phyloP scores from a whole-genome alignment of 2,797 vertebrate genomes.

The Anguilla pacifica region DNA sequence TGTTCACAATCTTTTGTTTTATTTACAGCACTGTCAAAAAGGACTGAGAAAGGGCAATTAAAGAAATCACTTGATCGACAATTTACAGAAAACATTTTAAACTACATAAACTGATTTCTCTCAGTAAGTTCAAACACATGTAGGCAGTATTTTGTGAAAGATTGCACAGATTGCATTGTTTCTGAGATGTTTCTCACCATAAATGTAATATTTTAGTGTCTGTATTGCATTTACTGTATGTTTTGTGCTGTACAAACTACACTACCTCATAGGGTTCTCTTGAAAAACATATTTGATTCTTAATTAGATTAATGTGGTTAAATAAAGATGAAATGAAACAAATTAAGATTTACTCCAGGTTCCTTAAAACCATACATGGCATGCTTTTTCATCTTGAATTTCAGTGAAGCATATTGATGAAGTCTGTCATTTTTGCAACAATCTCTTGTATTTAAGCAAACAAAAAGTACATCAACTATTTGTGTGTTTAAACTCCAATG shows the following conservation, averaged over 20 bases:
- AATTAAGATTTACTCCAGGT: neutral
- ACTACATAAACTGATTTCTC: neutral
- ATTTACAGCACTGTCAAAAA: neutral
- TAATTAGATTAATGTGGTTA: too few relatives aligned
- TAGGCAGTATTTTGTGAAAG: neutral
- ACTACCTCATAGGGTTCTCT: neutral
- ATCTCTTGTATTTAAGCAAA: conserved; percentile 22
- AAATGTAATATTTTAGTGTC: neutral
- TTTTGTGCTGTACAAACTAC: neutral
- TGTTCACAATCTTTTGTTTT: too few relatives aligned
- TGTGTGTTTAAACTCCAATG: neutral
- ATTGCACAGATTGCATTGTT: too few relatives aligned
- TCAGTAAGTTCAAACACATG: neutral
- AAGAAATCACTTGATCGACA: neutral
- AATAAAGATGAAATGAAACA: neutral
- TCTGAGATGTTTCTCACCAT: too few relatives aligned
- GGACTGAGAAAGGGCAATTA: neutral
- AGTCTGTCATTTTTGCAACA: neutral
- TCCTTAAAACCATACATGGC: neutral
- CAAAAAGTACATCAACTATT: neutral
- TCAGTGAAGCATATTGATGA: neutral
- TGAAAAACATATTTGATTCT: neutral
- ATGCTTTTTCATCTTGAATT: neutral
- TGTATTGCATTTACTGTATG: neutral
- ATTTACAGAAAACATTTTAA: neutral